A percentile compares a stretch with the other conserved stretches of the same genome.
phyloP scores from a whole-genome alignment of 2,888 invertebrate genomes.

The Spisula subtruncata region DNA sequence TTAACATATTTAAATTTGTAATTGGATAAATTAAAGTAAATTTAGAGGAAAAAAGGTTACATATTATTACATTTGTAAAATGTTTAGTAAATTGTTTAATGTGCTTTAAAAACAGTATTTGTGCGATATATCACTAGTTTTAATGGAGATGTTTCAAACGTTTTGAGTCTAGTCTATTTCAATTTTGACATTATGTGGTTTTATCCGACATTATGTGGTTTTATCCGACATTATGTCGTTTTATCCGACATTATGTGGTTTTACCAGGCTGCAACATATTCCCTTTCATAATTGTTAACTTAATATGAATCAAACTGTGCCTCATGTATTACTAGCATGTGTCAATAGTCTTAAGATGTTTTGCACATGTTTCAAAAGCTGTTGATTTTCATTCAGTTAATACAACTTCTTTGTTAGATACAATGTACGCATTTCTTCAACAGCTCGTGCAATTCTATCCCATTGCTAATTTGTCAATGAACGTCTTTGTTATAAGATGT shows the following conservation, averaged over 20 bases:
- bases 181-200: not conserved
- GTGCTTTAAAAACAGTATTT: not conserved
- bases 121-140: not conserved
- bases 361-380: too few relatives aligned
- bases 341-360: not conserved
- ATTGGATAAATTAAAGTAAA: not conserved
- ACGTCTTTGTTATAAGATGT: too few relatives aligned
- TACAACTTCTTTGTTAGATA: too few relatives aligned
- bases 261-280: not conserved
- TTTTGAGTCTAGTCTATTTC: not conserved
- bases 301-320: not conserved
- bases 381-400: too few relatives aligned
- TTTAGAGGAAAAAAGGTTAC: not conserved
- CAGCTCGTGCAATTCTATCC: too few relatives aligned
- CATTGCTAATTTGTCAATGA: too few relatives aligned
- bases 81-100: conserved; percentile 1
- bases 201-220: not conserved
- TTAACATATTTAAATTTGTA: not conserved
- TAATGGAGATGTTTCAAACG: not conserved
- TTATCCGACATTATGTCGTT: not conserved
- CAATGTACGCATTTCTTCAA: too few relatives aligned
- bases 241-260: not conserved
- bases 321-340: not conserved
- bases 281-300: not conserved
- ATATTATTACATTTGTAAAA: not conserved